Evolutionary conservation across 1,140 invertebrate genomes (phyloP), one percentile per base, ranked within the genome.

Genomic region (Zaprionus camerounensis): DNA sequence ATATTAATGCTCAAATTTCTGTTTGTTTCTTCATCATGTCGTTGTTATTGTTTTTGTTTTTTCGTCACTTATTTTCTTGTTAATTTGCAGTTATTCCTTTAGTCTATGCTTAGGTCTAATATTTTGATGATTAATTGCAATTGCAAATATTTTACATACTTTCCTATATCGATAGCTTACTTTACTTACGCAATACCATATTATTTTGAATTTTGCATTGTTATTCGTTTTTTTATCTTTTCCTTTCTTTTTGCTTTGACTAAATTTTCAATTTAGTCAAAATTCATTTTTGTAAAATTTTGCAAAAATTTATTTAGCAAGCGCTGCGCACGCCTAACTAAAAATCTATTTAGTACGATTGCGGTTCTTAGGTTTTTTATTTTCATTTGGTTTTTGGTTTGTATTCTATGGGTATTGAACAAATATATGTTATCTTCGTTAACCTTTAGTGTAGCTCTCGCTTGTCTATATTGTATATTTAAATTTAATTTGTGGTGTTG

Each of bases 401-500:
- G 46, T 63, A 63, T 49, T 56, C 58, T 62, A 61, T 68, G 31
- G 44, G 46, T 76, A 62, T 67, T 82, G 80, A 83, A 75, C 88
- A 91, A 83, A 74, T 91, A 82, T 80, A 51, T 51, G 11, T 51
- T 51, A 46, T 46, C n/a, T 85, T 84, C 69, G 67, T 76, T 83
- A 64, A 51, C 63, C 24, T 58, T 67, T 77, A 68, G 74, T 73
- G 58, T 90, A 79, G 57, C 71, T 61, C 70, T 20, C 76, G 3
- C 26, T 83, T 36, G 72, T 67, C 67, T 71, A 53, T 71, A 57
- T 68, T 12, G 41, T 82, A 73, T 71, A 74, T 91, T 78, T 88
- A 90, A 90, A 72, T 71, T 80, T 87, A 88, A 72, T 80, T 91
- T 78, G 91, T 91, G 91, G 91, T 91, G 91, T 91, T 91, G 91